Conservation (phyloP, 2,888 invertebrate genomes). For the Tipula unca region DNA sequence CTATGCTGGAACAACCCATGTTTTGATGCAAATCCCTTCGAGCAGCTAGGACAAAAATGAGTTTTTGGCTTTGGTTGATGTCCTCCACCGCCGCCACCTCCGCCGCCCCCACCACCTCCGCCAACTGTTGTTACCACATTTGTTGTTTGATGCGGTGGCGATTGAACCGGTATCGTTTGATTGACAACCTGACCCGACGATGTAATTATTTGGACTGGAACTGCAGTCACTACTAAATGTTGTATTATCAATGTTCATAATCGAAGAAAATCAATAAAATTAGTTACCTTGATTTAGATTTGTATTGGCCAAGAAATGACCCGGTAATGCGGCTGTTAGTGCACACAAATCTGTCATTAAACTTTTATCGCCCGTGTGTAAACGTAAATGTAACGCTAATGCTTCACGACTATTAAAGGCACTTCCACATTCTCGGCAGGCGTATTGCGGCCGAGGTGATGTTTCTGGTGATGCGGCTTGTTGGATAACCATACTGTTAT, state of each 20-base stretch:
- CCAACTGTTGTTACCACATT: constrained; percentile 20
- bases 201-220: constrained; percentile 43
- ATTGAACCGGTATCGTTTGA: constrained; percentile 41
- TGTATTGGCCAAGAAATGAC: constrained; percentile 47
- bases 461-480: constrained; percentile 39
- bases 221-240: constrained; percentile 24
- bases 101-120: constrained; percentile 35
- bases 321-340: constrained; percentile 66
- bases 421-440: constrained; percentile 51
- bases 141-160: constrained; percentile 32
- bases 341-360: constrained; percentile 74
- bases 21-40: constrained; percentile 74
- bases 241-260: not conserved
- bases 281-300: constrained; percentile 38
- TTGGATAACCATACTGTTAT: constrained; percentile 38
- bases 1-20: constrained; percentile 75
- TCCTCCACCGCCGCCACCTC: constrained; percentile 34
- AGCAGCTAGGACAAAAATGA: constrained; percentile 70
- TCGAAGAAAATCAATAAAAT: not conserved
- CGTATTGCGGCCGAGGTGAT: constrained; percentile 40
- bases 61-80: constrained; percentile 53
- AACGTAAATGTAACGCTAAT: constrained; percentile 65
- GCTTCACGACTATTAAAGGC: constrained; percentile 64
- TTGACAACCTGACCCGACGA: constrained; percentile 43
- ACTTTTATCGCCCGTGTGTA: constrained; percentile 72